phyloP scores from a whole-genome alignment of 2,113 vertebrate genomes.

The Hydrochoerus hydrochaeris region DNA sequence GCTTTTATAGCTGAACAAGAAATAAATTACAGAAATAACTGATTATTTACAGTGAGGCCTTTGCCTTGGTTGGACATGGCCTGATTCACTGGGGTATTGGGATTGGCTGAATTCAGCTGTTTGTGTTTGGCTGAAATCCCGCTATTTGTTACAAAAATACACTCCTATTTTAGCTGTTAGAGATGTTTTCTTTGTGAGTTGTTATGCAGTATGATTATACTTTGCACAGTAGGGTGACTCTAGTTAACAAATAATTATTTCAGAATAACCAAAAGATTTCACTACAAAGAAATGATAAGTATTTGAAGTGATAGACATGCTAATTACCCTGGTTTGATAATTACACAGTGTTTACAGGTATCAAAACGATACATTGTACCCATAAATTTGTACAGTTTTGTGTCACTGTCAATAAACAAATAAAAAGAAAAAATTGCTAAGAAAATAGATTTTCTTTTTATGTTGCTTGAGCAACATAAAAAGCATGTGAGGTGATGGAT shows the following conservation, averaged over 20 bases:
- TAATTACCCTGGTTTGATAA: not conserved
- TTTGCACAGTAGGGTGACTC: not conserved
- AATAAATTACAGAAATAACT: not conserved
- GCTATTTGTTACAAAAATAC: not conserved
- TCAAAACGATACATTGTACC: not conserved
- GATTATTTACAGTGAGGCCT: not conserved
- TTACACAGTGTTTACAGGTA: not conserved
- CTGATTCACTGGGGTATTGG: not conserved
- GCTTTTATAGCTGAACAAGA: not conserved
- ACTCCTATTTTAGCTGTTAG: not conserved
- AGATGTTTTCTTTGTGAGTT: not conserved
- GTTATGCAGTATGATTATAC: not conserved
- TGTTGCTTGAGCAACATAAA: not conserved
- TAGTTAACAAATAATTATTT: not conserved
- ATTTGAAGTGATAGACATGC: not conserved
- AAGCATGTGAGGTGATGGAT: not conserved
- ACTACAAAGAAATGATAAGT: not conserved
- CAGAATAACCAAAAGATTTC: not conserved
- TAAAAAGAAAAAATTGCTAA: not conserved
- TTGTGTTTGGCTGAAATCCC: not conserved
- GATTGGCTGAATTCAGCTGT: not conserved
- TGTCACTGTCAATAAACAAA: not conserved
- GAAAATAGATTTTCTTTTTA: not conserved
- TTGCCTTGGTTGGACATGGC: not conserved
- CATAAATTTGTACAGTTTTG: not conserved